These are phyloP conservation scores for Egretta garzetta DNA, from an alignment of 2,113 vertebrate species.

Conservation along the genomic window DNA sequence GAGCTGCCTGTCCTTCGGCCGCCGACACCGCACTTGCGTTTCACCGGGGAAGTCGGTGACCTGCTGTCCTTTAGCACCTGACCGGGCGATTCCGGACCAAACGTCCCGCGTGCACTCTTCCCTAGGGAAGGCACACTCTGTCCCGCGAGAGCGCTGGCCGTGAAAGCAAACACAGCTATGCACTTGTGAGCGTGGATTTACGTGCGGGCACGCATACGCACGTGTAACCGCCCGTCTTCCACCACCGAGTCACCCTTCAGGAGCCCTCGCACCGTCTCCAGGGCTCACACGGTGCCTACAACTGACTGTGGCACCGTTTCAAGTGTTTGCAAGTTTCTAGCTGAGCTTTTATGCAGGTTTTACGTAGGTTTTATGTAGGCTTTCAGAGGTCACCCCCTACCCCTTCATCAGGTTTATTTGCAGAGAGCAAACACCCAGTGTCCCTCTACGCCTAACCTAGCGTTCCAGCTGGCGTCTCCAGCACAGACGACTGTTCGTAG, in stretches of 20 bases:
- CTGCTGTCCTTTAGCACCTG: neutral
- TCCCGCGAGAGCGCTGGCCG: neutral
- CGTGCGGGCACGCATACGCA: fast-evolving
- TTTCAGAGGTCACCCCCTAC: neutral
- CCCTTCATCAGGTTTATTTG: neutral
- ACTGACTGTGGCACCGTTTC: no score
- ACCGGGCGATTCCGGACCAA: neutral
- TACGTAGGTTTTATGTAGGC: neutral
- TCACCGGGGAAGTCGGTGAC: neutral
- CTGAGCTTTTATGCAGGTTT: neutral
- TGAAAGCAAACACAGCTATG: fast-evolving
- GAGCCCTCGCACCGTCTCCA: neutral
- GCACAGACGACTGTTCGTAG: neutral
- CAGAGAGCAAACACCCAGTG: neutral
- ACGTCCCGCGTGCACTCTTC: neutral
- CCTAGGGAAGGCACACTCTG: neutral
- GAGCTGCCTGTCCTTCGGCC: neutral
- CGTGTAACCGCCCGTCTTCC: neutral
- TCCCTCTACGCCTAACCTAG: neutral
- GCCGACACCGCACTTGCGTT: neutral
- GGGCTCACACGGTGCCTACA: neutral
- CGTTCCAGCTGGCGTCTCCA: neutral
- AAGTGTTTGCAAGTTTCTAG: neutral
- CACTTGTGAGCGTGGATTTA: neutral
- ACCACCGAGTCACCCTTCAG: neutral